A percentile compares a stretch with the other conserved stretches of the same genome.
phyloP scores from a whole-genome alignment of 2,113 vertebrate genomes.

The Pseudorectes ferrugineus region DNA sequence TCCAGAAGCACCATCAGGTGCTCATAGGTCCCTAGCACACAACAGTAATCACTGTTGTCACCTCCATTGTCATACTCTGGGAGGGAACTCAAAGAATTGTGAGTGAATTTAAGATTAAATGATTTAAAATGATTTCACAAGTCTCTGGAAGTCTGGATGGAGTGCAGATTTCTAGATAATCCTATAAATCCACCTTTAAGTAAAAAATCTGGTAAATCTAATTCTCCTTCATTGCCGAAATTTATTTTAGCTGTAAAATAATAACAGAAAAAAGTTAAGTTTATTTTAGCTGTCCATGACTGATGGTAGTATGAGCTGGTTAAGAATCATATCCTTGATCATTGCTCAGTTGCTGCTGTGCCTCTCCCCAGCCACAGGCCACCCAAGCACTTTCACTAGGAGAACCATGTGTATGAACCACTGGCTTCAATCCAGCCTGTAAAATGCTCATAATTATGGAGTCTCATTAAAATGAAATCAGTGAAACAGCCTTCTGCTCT shows the following conservation, averaged over 20 bases:
- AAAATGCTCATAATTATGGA: not conserved
- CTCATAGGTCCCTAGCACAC: not conserved
- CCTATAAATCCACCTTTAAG: not conserved
- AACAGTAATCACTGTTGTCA: not conserved
- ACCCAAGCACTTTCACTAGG: not conserved
- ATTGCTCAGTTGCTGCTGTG: not conserved
- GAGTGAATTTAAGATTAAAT: not conserved
- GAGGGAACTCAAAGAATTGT: not conserved
- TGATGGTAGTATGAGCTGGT: not conserved
- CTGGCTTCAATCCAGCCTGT: not conserved
- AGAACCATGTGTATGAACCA: not conserved
- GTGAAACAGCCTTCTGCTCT: not conserved
- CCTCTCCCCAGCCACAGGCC: not conserved
- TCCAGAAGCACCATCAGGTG: not conserved
- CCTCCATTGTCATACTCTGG: not conserved
- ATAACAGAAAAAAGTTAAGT: not conserved
- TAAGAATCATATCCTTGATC: not conserved
- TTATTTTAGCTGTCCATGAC: not conserved
- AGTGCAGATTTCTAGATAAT: not conserved
- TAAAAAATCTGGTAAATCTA: not conserved
- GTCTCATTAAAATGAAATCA: slow-evolving; percentile 1
- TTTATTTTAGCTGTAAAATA: not conserved
- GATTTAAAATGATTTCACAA: not conserved
- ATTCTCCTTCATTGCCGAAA: not conserved
- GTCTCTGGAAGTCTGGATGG: not conserved